A percentile compares a stretch with the other conserved stretches of the same genome.
Conservation (phyloP, 1,140 invertebrate genomes). For the Teleogryllus occipitalis region DNA sequence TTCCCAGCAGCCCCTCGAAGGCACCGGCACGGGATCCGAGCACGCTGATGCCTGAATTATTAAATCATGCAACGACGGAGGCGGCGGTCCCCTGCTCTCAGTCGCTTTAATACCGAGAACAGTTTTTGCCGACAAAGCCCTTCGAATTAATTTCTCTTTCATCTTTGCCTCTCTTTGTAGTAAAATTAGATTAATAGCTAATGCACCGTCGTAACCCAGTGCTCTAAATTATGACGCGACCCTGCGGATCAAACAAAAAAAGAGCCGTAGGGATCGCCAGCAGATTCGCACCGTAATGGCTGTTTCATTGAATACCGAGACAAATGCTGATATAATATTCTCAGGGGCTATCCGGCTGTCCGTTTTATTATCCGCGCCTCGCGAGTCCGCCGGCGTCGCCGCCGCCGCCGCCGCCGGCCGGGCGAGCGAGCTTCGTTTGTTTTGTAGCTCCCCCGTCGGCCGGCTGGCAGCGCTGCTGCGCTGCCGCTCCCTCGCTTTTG, state of each 20-base stretch:
- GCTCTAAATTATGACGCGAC: not conserved
- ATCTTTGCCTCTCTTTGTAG: not conserved
- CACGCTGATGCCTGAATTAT: no score
- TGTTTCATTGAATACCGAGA: not conserved
- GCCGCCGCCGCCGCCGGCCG: no score
- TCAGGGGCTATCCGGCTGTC: not conserved
- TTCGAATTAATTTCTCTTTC: not conserved
- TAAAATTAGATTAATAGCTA: not conserved
- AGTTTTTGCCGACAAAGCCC: not conserved
- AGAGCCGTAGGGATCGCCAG: not conserved
- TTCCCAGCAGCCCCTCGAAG: no score
- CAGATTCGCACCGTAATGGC: not conserved
- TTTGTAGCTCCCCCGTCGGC: not conserved
- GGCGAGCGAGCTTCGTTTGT: not conserved
- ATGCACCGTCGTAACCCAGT: not conserved
- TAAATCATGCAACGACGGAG: no score
- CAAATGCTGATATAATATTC: conserved; percentile 1
- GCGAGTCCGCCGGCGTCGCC: no score
- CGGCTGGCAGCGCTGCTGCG: not conserved
- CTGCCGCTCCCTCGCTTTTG: no score
- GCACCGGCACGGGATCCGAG: no score
- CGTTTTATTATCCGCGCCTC: not conserved
- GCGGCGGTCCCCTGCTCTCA: not conserved
- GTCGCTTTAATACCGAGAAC: not conserved
- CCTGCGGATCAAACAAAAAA: not conserved